Evolutionary conservation across 2,888 invertebrate genomes (phyloP).

Genomic region (Morpho deidamia): DNA sequence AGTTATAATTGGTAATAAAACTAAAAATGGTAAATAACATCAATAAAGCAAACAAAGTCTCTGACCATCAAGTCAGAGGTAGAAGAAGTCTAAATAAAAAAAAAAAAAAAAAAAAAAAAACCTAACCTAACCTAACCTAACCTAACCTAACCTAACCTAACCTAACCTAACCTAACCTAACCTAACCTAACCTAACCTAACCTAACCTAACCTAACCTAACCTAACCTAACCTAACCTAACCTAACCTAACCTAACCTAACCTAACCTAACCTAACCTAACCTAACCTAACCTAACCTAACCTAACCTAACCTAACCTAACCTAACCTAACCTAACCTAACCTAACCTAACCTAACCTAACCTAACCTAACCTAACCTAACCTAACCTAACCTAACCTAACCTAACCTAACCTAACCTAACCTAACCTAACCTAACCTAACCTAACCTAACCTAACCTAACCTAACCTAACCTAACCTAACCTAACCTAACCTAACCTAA

Average conservation of each 20-base stretch:
- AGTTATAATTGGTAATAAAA: too few relatives aligned
- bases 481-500: conserved; percentile 13
- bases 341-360: conserved; percentile 8
- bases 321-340: conserved; percentile 2
- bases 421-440: conserved; percentile 11
- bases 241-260: conserved; percentile 17
- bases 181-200: conserved; percentile 26
- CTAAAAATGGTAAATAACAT: too few relatives aligned
- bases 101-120: background rate
- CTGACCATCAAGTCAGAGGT: too few relatives aligned
- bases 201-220: conserved; percentile 22
- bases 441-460: conserved; percentile 20
- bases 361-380: conserved; percentile 9
- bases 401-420: conserved; percentile 2
- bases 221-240: conserved; percentile 20
- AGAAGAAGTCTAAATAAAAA: too few relatives aligned
- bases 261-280: conserved; percentile 13
- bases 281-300: conserved; percentile 8
- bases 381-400: conserved; percentile 4
- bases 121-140: too few relatives aligned
- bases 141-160: too few relatives aligned
- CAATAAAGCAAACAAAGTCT: too few relatives aligned
- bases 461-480: conserved; percentile 14
- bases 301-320: conserved; percentile 4
- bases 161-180: conserved; percentile 17